These are phyloP conservation scores for Sciaenops ocellatus DNA, from an alignment of 2,797 vertebrate species.

Conservation along the genomic window DNA sequence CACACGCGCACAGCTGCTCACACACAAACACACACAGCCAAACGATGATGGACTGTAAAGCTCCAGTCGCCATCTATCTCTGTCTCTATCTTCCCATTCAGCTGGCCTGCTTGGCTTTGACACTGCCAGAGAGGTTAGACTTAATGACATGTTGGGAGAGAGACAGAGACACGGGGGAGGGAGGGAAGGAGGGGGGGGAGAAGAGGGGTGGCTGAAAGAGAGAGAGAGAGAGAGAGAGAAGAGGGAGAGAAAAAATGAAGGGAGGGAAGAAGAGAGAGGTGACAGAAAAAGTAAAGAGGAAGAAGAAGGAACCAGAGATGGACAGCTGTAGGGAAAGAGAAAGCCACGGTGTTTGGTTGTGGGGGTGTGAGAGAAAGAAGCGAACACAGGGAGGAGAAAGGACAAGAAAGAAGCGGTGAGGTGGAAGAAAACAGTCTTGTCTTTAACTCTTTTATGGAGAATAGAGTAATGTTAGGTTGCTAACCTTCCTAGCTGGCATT, in stretches of 20 bases:
- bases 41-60: conserved; percentile 71
- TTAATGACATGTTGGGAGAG: conserved; percentile 82
- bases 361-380: conserved; percentile 55
- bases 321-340: conserved; percentile 51
- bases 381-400: conserved; percentile 17
- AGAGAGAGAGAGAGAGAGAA: conserved; percentile 25
- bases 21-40: conserved; percentile 36
- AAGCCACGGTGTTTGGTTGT: conserved; percentile 46
- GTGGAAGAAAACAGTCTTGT: conserved; percentile 37
- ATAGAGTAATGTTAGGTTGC: conserved; percentile 35
- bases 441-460: conserved; percentile 48
- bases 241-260: conserved; percentile 54
- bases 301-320: conserved; percentile 44
- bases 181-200: conserved; percentile 2
- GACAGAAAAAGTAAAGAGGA: conserved; percentile 63
- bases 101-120: conserved; percentile 75
- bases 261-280: conserved; percentile 49
- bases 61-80: conserved; percentile 76
- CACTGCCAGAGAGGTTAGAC: conserved; percentile 81
- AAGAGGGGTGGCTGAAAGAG: conserved; percentile 36
- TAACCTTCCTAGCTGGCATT: conserved; percentile 21
- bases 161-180: conserved; percentile 65
- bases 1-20: conserved; percentile 37
- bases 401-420: conserved; percentile 27
- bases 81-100: conserved; percentile 77